Evolutionary conservation across 1,140 invertebrate genomes (phyloP).

Genomic region (Nasonia giraulti): DNA sequence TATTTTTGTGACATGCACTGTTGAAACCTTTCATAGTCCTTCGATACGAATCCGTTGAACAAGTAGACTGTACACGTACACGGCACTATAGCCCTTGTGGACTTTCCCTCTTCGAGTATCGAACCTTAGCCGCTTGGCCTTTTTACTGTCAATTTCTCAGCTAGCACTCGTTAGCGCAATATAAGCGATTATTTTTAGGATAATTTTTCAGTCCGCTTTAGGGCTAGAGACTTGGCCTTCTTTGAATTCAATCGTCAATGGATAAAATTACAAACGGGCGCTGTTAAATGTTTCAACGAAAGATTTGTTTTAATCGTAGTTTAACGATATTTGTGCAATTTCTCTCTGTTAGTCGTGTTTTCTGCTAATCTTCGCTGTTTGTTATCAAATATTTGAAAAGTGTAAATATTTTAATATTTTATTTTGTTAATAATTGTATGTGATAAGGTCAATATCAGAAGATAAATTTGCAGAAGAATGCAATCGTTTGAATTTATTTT

Average conservation of each 20-base stretch:
- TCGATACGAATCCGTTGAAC: background rate
- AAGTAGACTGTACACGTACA: constrained; percentile 10
- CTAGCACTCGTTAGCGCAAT: constrained; percentile 30
- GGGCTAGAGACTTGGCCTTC: constrained; percentile 19
- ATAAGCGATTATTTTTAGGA: constrained; percentile 34
- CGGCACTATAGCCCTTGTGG: constrained; percentile 42
- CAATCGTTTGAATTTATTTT: too few species aligned
- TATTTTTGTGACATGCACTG: background rate
- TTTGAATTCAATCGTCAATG: constrained; percentile 50
- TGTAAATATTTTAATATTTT: too few species aligned
- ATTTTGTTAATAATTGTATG: background rate
- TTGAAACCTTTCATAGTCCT: background rate
- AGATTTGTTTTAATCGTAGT: background rate
- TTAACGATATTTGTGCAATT: constrained; percentile 8
- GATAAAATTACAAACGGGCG: background rate
- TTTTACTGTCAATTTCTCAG: constrained; percentile 65
- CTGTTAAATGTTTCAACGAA: background rate
- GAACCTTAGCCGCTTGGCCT: constrained; percentile 57
- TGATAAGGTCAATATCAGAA: background rate
- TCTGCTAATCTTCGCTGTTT: background rate
- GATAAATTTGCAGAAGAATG: background rate
- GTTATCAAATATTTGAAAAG: background rate
- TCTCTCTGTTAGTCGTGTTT: background rate
- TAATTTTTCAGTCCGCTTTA: constrained; percentile 5
- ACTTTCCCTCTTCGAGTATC: constrained; percentile 46